Base-by-base conservation (phyloP, 2,888 invertebrate genomes). In the Cyaniris semiargus region DNA sequence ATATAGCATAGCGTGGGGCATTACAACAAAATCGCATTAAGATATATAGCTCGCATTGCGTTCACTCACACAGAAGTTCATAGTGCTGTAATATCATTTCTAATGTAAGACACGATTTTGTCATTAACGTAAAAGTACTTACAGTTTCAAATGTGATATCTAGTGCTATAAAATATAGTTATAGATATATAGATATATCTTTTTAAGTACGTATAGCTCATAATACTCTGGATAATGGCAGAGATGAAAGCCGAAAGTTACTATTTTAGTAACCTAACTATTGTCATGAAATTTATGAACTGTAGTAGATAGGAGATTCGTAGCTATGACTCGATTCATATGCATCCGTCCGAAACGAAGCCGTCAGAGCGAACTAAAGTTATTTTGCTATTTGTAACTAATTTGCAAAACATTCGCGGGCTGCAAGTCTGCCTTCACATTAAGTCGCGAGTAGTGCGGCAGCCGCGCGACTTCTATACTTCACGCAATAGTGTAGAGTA, bases 101-200 rank as follows among this genome's bases (percentile, higher is more conserved):
- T 66, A 66, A 27, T 66, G 66, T 66, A 31, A 66, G 66, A 66
- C 66, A 66, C 66, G 27, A 66, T 66, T 66, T 66, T 18, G 66
- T 66, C 66, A 66, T 66, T 66, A 66, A 66, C 5, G 27, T 66
- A 66, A 27, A 31, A 66, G 66, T 66, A 66, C 66, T 66, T 66
- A 66, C 18, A 66, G 66, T 1, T 27, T 31, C 6, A 2, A 27
- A 66, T 13, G 27, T 31, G 15, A 66, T 66, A 27, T 60, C 15
- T 66, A 15, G 27, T 60, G 21, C 8, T 21, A 58, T 21, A 60
- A 56, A n/a, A n/a, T n/a, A n/a, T n/a, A n/a, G n/a, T n/a, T n/a
- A n/a, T n/a, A n/a, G n/a, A n/a, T n/a, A n/a, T n/a, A n/a, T n/a
- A n/a, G n/a, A n/a, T n/a, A n/a, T n/a, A n/a, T n/a, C 7, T 21